These are phyloP conservation scores for Pardalotus punctatus DNA, from an alignment of 2,113 vertebrate genomes.

Conservation along the genomic window DNA sequence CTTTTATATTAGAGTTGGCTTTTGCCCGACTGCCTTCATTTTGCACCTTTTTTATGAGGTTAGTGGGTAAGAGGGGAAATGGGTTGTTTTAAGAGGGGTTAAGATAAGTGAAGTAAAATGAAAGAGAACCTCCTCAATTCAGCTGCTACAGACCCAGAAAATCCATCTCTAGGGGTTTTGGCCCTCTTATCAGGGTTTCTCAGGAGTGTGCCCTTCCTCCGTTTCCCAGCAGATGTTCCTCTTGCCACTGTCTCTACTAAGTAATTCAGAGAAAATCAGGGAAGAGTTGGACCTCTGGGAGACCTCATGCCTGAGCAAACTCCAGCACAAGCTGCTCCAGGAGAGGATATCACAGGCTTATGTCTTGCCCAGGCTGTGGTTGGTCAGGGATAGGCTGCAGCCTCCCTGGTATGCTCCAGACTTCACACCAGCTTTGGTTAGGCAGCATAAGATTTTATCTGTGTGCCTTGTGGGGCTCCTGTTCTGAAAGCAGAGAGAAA, in stretches of 20 bases:
- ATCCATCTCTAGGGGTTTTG: not conserved
- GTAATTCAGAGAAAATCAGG: not conserved
- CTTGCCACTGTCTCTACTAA: not conserved
- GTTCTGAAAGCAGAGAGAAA: not conserved
- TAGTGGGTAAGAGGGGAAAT: not conserved
- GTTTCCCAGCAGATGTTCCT: not conserved
- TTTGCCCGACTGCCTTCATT: not conserved
- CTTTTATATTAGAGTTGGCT: not conserved
- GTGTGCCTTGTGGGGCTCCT: accelerated
- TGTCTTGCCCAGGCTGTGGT: not conserved
- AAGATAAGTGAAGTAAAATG: not conserved
- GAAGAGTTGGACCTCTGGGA: not conserved
- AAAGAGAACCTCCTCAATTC: not conserved
- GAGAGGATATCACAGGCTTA: not conserved
- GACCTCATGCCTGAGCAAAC: not conserved
- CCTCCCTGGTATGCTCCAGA: not conserved
- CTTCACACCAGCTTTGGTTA: not conserved
- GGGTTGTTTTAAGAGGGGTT: not conserved
- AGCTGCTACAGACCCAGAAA: not conserved
- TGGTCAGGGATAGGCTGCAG: not conserved
- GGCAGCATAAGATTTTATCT: not conserved
- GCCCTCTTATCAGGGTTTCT: not conserved
- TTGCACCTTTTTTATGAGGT: not conserved
- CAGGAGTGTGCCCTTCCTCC: not conserved
- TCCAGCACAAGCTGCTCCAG: not conserved